Conservation (phyloP, 2,113 vertebrate species). For the Salminus brasiliensis region DNA sequence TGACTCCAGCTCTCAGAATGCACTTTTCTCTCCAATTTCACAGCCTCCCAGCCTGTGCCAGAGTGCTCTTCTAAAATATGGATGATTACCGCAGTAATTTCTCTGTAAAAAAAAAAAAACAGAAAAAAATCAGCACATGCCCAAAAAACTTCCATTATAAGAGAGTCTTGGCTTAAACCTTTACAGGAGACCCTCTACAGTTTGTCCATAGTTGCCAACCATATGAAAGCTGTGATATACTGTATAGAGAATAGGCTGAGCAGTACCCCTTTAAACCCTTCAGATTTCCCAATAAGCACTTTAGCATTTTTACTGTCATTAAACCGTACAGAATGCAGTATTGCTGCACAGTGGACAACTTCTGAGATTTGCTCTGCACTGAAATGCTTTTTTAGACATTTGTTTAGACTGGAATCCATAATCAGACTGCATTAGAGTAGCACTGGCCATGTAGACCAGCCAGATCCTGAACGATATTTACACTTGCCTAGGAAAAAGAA, state of each 20-base stretch:
- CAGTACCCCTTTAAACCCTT: neutral
- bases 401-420: neutral
- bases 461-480: neutral
- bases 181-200: no score
- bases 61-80: neutral
- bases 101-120: no score
- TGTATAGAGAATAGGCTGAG: neutral
- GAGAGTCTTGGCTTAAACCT: no score
- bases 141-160: no score
- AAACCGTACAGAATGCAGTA: neutral
- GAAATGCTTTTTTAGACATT: neutral
- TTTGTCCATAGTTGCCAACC: no score
- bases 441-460: neutral
- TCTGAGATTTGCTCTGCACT: neutral
- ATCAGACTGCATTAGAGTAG: neutral
- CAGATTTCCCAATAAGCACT: slow-evolving; percentile 24
- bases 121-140: no score
- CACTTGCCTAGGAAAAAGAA: no score
- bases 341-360: neutral
- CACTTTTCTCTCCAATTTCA: slow-evolving; percentile 13
- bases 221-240: neutral
- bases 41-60: neutral
- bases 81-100: no score
- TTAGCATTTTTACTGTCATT: neutral
- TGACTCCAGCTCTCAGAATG: slow-evolving; percentile 57